Conservation (phyloP, 92 coral and sea anemone genomes). For the Phenganax subtilis region DNA sequence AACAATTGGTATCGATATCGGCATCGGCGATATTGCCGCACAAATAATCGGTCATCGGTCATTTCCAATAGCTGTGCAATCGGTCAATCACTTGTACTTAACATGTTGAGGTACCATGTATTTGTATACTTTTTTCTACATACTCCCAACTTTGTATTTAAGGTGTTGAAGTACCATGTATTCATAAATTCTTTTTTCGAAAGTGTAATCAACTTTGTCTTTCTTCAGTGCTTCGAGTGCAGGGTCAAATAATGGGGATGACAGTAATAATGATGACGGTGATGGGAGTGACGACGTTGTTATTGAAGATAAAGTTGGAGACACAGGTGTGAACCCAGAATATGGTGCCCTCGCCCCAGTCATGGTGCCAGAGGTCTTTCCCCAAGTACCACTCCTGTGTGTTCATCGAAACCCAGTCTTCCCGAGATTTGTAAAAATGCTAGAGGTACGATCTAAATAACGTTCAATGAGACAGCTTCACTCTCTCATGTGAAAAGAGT, state of each 20-base stretch:
- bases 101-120: too few species aligned
- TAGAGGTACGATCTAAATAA: conserved; percentile 58
- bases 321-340: conserved; percentile 55
- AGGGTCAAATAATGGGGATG: conserved; percentile 36
- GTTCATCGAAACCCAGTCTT: conserved; percentile 96
- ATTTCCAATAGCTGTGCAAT: too few species aligned
- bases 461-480: not conserved
- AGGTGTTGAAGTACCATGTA: too few species aligned
- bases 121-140: too few species aligned
- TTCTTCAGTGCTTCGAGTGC: conserved; percentile 26
- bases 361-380: conserved; percentile 89
- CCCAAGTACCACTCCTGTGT: conserved; percentile 86
- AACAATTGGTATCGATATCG: too few species aligned
- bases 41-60: too few species aligned
- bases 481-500: not conserved
- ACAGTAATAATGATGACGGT: conserved; percentile 59
- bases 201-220: not conserved
- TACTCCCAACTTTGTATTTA: too few species aligned
- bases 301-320: conserved; percentile 81
- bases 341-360: conserved; percentile 79
- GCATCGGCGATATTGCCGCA: too few species aligned
- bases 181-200: too few species aligned
- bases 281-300: conserved; percentile 66
- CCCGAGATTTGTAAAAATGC: conserved; percentile 98
- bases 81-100: too few species aligned